These are phyloP conservation scores for Plutella xylostella DNA, from an alignment of 2,888 invertebrate genomes.

Conservation along the genomic window DNA sequence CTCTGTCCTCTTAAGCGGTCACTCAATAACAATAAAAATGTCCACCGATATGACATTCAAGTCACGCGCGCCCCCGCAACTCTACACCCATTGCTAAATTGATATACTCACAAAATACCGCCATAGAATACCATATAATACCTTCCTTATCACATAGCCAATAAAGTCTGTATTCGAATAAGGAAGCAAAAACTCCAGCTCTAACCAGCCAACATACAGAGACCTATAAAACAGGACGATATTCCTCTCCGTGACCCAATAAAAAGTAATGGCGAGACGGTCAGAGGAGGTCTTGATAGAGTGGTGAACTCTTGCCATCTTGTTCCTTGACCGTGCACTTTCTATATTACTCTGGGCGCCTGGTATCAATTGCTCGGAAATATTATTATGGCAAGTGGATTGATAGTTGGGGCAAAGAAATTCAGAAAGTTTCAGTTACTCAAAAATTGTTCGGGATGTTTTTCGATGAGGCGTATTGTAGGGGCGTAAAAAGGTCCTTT, in stretches of 20 bases:
- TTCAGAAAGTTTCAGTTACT: background rate
- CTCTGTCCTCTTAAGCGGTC: conserved; percentile 33
- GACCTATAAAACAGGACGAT: conserved; percentile 23
- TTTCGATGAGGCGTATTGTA: background rate
- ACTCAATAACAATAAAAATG: conserved; percentile 60
- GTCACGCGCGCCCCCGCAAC: conserved; percentile 56
- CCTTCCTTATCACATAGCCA: conserved; percentile 23
- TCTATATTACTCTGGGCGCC: conserved; percentile 42
- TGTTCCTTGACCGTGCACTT: conserved; percentile 41
- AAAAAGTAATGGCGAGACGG: background rate
- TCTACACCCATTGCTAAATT: conserved; percentile 59
- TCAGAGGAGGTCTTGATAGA: conserved; percentile 17
- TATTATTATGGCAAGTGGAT: conserved; percentile 40
- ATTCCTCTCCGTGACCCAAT: background rate
- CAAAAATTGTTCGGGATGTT: background rate
- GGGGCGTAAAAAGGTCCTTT: background rate
- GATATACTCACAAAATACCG: conserved; percentile 40
- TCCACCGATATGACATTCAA: conserved; percentile 46
- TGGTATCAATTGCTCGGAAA: conserved; percentile 57
- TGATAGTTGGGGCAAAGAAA: background rate
- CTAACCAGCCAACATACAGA: no score
- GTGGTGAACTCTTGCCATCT: conserved; percentile 28
- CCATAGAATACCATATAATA: conserved; percentile 2
- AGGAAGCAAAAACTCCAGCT: no score
- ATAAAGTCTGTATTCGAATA: no score